Conservation (phyloP, 2,113 vertebrate species). For the Chrysochloris asiatica region DNA sequence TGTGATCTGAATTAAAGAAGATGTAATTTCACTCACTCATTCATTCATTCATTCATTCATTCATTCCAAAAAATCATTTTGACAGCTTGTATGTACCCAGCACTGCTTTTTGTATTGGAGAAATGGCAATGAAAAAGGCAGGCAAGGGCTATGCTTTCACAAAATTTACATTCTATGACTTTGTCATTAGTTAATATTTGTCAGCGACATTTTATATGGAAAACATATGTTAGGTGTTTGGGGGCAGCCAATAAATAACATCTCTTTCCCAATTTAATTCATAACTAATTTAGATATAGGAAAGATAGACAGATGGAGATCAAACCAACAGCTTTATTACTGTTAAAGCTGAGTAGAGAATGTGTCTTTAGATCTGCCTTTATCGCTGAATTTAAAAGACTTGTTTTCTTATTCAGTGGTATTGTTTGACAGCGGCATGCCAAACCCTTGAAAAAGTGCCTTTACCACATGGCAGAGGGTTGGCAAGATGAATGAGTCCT, state of each 20-base stretch:
- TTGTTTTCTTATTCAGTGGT: not conserved
- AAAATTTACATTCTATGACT: constrained; percentile 45
- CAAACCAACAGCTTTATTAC: constrained; percentile 46
- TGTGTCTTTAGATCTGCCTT: constrained; percentile 8
- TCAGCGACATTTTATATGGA: constrained; percentile 49
- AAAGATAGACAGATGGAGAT: constrained; percentile 59
- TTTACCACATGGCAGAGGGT: not conserved
- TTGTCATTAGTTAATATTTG: constrained; percentile 68
- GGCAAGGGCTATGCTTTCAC: not conserved
- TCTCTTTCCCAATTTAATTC: constrained; percentile 56
- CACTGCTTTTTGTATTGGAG: not conserved
- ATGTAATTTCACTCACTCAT: not conserved
- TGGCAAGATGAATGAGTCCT: not conserved
- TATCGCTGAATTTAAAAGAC: constrained; percentile 49
- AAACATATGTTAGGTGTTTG: constrained; percentile 58
- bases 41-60: not conserved
- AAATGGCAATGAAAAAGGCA: constrained; percentile 3
- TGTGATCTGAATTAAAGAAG: constrained; percentile 35
- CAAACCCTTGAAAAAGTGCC: not conserved
- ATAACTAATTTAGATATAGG: constrained; percentile 57
- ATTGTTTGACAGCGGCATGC: not conserved
- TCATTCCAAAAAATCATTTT: not conserved
- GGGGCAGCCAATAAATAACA: constrained; percentile 59
- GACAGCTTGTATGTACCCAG: not conserved
- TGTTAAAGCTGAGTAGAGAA: constrained; percentile 32